phyloP scores from a whole-genome alignment of 2,113 vertebrate species.

The Cyprinodon variegatus region DNA sequence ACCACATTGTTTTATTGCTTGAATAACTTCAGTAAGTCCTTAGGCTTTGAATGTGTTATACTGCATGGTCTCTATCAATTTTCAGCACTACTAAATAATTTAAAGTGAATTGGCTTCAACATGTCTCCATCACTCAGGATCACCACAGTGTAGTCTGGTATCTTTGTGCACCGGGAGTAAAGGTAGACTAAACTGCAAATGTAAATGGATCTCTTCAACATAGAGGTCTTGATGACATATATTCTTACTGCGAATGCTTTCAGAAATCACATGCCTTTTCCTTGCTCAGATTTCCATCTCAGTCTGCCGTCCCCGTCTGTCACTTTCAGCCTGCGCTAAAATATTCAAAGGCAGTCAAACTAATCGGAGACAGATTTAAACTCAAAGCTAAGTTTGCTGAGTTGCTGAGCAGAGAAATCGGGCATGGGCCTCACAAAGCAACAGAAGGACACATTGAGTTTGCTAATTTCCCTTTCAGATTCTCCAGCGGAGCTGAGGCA shows the following conservation, averaged over 20 bases:
- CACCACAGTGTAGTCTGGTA: conserved; percentile 6
- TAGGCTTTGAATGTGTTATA: conserved; percentile 11
- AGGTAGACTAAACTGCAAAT: not conserved
- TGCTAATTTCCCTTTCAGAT: conserved; percentile 74
- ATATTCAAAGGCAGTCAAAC: conserved; percentile 52
- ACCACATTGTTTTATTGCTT: not conserved
- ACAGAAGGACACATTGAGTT: conserved; percentile 57
- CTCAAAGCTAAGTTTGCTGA: conserved; percentile 20
- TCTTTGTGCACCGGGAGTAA: not conserved
- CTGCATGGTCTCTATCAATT: not conserved
- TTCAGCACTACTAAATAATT: conserved; percentile 37
- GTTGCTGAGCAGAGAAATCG: conserved; percentile 16
- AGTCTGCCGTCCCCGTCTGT: conserved; percentile 15
- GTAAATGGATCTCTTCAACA: not conserved
- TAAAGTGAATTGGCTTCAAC: conserved; percentile 36
- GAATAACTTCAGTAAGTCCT: not conserved
- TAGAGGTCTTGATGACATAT: not conserved
- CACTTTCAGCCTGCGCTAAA: conserved; percentile 27
- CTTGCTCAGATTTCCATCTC: conserved; percentile 20
- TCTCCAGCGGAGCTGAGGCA: conserved; percentile 53
- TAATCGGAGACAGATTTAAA: conserved; percentile 24
- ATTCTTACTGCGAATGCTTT: conserved; percentile 1
- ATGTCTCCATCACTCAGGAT: conserved; percentile 24
- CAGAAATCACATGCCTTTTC: conserved; percentile 15
- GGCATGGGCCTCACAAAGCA: conserved; percentile 34